Percentiles rank a stretch among this genome's conserved stretches.
Evolutionary conservation across 2,113 vertebrate species (phyloP).

Genomic region (crab-eating macaque (Macaca fascicularis)): DNA sequence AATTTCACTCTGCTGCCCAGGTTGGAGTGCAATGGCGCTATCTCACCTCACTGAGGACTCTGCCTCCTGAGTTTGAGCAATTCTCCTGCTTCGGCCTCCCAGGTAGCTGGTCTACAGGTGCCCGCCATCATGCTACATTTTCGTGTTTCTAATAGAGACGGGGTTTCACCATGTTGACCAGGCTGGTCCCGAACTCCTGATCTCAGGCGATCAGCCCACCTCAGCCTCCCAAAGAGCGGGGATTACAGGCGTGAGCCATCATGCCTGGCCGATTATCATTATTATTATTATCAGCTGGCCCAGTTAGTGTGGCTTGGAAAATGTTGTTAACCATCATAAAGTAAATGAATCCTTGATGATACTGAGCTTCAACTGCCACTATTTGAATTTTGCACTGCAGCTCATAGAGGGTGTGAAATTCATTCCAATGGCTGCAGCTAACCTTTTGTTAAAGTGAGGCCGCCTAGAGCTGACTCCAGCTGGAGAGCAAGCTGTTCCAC

Average conservation of each 20-base stretch:
- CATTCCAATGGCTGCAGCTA: accelerated
- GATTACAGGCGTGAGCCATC: too few species aligned
- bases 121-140: too few species aligned
- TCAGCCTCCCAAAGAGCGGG: too few species aligned
- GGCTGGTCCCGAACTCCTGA: too few species aligned
- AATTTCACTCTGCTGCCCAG: too few species aligned
- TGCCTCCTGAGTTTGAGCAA: too few species aligned
- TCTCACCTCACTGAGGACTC: accelerated
- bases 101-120: too few species aligned
- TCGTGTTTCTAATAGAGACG: too few species aligned
- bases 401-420: background rate
- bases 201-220: too few species aligned
- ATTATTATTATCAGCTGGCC: background rate
- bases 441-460: background rate
- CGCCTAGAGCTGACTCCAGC: background rate
- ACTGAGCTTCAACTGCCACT: background rate
- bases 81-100: too few species aligned
- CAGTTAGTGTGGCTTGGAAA: too few species aligned
- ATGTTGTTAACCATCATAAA: background rate
- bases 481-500: accelerated
- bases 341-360: background rate
- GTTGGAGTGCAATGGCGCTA: accelerated
- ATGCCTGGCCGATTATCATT: accelerated
- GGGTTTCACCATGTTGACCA: too few species aligned
- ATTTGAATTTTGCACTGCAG: background rate